Conservation (phyloP, 2,888 invertebrate genomes). For the Embidobia sp. region DNA sequence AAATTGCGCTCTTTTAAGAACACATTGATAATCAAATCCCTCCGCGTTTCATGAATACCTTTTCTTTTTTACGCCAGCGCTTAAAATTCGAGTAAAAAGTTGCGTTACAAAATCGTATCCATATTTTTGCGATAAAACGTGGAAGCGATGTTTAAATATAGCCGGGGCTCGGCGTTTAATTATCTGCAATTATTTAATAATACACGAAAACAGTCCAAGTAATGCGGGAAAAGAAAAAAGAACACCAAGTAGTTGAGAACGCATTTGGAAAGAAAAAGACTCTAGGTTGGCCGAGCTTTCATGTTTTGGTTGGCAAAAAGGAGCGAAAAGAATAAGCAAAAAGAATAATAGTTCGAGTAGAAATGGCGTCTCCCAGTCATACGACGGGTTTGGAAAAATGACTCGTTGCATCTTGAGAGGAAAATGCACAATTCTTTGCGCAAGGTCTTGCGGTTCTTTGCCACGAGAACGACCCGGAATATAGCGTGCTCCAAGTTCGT, state of each 20-base stretch:
- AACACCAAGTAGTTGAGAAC: constrained; percentile 11
- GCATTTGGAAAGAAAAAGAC: constrained; percentile 37
- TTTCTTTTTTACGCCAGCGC: too few species aligned
- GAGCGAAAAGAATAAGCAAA: constrained; percentile 32
- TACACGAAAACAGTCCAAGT: too few species aligned
- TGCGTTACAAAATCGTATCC: too few species aligned
- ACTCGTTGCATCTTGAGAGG: constrained; percentile 37
- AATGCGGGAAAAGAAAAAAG: constrained; percentile 21
- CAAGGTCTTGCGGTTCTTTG: constrained; percentile 30
- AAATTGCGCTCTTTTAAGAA: too few species aligned
- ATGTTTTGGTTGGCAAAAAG: constrained; percentile 39
- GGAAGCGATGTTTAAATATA: too few species aligned
- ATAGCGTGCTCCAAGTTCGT: constrained; percentile 12
- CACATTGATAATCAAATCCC: too few species aligned
- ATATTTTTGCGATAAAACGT: too few species aligned
- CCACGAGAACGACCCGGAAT: constrained; percentile 1
- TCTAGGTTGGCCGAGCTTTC: constrained; percentile 35
- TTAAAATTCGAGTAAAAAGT: too few species aligned
- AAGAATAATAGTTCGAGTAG: constrained; percentile 39
- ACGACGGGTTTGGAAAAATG: constrained; percentile 41
- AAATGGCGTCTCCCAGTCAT: constrained; percentile 34
- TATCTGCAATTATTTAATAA: too few species aligned
- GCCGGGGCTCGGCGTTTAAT: too few species aligned
- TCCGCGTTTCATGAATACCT: too few species aligned
- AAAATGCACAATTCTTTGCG: constrained; percentile 38